Percentiles rank a stretch among this genome's conserved stretches.
These are phyloP conservation scores for Hypothenemus hampei DNA, from an alignment of 1,140 invertebrate genomes.

Conservation along the genomic window DNA sequence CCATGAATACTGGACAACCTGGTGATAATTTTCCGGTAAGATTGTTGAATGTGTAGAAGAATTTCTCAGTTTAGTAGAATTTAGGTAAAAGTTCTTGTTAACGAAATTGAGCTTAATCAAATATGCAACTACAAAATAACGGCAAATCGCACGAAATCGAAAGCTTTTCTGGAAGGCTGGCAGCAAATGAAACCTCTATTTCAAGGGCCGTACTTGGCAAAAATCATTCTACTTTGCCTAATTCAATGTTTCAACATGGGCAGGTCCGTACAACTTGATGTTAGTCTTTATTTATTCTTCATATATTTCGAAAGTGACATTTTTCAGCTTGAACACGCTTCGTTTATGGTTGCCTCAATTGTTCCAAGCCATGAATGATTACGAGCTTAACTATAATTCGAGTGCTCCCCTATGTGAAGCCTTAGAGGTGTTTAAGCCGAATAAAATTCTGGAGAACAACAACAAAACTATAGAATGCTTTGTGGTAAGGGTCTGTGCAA, in stretches of 20 bases:
- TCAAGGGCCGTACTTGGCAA: conserved; percentile 15
- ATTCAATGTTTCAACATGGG: conserved; percentile 27
- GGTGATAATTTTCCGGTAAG: conserved; percentile 55
- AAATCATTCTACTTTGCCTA: conserved; percentile 25
- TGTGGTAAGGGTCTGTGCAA: conserved; percentile 30
- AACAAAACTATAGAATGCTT: conserved; percentile 12
- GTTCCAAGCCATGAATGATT: conserved; percentile 32
- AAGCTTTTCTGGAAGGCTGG: conserved; percentile 23
- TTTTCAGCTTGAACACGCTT: conserved; percentile 30
- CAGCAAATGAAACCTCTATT: conserved; percentile 26
- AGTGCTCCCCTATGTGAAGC: conserved; percentile 26
- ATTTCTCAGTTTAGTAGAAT: conserved; percentile 7
- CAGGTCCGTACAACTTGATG: conserved; percentile 4
- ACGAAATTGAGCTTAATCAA: conserved; percentile 25
- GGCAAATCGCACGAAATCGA: conserved; percentile 14
- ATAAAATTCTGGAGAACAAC: conserved; percentile 9
- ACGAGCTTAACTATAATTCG: conserved; percentile 17
- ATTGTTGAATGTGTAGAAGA: too few species aligned
- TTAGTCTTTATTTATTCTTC: neutral
- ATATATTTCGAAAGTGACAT: neutral
- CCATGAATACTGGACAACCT: conserved; percentile 57
- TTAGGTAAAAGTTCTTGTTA: conserved; percentile 29
- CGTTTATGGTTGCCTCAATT: conserved; percentile 32
- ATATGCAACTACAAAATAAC: conserved; percentile 11
- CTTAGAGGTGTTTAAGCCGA: conserved; percentile 26